These are phyloP conservation scores for Heterodera schachtii DNA, from an alignment of 1,140 invertebrate genomes.

Conservation along the genomic window DNA sequence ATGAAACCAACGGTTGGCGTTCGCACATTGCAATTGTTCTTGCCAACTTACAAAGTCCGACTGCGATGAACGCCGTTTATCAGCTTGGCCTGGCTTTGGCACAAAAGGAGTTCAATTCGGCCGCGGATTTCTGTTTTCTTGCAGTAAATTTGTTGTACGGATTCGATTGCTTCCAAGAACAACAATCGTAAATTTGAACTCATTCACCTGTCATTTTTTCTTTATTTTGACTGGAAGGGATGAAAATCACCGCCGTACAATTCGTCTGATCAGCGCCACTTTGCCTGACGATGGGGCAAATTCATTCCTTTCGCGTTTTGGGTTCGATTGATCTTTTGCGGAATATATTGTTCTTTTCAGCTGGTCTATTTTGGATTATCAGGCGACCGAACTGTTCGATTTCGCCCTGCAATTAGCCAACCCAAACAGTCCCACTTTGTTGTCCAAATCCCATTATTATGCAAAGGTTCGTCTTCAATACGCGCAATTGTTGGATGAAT, in stretches of 20 bases:
- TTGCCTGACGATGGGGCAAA: conserved; percentile 46
- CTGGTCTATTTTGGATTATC: conserved; percentile 53
- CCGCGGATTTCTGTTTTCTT: conserved; percentile 57
- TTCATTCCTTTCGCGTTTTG: conserved; percentile 43
- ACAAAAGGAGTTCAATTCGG: conserved; percentile 52
- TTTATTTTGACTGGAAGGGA: conserved; percentile 22
- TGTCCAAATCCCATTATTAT: conserved; percentile 29
- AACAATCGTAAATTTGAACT: background rate
- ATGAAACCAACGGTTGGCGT: conserved; percentile 49
- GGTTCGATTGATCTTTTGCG: conserved; percentile 20
- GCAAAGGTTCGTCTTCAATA: conserved; percentile 39
- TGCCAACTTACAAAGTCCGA: conserved; percentile 50
- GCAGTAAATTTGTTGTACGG: conserved; percentile 53
- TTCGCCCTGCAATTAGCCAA: conserved; percentile 37
- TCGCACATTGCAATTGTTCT: conserved; percentile 55
- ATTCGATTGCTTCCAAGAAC: conserved; percentile 40
- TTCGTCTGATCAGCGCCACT: conserved; percentile 49
- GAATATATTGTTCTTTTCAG: conserved; percentile 26
- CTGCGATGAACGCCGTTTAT: conserved; percentile 53
- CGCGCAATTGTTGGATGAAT: conserved; percentile 42
- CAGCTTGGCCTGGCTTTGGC: conserved; percentile 53
- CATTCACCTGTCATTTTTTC: background rate
- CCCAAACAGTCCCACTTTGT: background rate
- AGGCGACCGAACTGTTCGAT: conserved; percentile 53
- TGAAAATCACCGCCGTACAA: conserved; percentile 33